Evolutionary conservation across 2,888 invertebrate genomes (phyloP).

Genomic region (Dysmachus trigonus): DNA sequence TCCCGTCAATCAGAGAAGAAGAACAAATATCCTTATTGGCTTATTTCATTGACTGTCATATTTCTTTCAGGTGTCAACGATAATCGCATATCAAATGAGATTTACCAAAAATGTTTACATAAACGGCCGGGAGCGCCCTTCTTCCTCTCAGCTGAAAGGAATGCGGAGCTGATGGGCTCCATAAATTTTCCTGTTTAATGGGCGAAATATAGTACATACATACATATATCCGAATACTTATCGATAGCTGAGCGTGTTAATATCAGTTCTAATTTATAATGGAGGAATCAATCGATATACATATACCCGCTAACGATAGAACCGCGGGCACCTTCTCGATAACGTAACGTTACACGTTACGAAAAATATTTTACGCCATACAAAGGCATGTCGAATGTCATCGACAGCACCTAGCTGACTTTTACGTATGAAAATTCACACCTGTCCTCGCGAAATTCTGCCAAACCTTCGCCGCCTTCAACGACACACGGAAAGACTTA

Average conservation of each 20-base stretch:
- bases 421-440: constrained; percentile 29
- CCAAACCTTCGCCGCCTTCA: background rate
- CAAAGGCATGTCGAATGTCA: background rate
- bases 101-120: background rate
- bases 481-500: background rate
- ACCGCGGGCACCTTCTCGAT: background rate
- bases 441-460: background rate
- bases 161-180: background rate
- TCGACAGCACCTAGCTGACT: background rate
- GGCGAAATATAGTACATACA: background rate
- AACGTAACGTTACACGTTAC: background rate
- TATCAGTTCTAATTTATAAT: constrained; percentile 9
- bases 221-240: constrained; percentile 7
- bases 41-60: constrained; percentile 1
- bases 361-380: background rate
- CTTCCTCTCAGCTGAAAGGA: background rate
- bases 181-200: background rate
- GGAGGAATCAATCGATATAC: constrained; percentile 12
- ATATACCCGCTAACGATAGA: background rate
- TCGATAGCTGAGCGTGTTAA: constrained; percentile 16
- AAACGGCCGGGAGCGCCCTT: background rate
- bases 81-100: background rate
- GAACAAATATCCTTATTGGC: background rate
- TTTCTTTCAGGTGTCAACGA: background rate
- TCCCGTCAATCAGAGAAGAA: too few relatives aligned